phyloP scores from a whole-genome alignment of 2,888 invertebrate species.

The Cataglyphis livida region DNA sequence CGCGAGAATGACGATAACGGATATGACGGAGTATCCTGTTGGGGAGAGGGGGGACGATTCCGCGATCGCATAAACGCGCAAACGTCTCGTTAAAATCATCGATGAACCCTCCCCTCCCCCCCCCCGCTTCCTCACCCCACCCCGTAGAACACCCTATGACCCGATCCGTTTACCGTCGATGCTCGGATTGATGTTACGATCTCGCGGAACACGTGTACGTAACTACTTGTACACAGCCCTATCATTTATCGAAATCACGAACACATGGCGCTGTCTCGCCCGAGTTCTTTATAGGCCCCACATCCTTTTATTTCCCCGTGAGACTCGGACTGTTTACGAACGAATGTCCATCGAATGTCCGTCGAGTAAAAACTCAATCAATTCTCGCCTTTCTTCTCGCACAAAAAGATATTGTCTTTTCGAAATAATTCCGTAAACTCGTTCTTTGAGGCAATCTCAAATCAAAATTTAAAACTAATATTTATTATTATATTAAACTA shows the following conservation, averaged over 20 bases:
- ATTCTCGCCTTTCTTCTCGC: neutral
- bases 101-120: neutral
- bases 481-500: neutral
- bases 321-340: neutral
- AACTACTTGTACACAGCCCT: slow-evolving; percentile 53
- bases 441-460: neutral
- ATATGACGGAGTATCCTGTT: slow-evolving; percentile 29
- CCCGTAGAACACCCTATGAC: slow-evolving; percentile 19
- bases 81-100: slow-evolving; percentile 57
- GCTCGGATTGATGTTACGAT: slow-evolving; percentile 65
- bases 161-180: slow-evolving; percentile 49
- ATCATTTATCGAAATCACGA: slow-evolving; percentile 48
- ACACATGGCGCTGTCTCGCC: slow-evolving; percentile 42
- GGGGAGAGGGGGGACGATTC: neutral
- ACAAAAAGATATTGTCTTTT: slow-evolving; percentile 2
- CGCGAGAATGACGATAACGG: slow-evolving; percentile 52
- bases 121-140: neutral
- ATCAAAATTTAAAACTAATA: neutral
- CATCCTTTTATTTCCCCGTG: slow-evolving; percentile 42
- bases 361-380: slow-evolving; percentile 10
- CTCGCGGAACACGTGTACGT: slow-evolving; percentile 63
- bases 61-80: slow-evolving; percentile 45
- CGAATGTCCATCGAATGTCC: slow-evolving; percentile 16
- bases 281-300: slow-evolving; percentile 32
- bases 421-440: neutral